phyloP scores from a whole-genome alignment of 2,113 vertebrate genomes.

The Symphodus melops region DNA sequence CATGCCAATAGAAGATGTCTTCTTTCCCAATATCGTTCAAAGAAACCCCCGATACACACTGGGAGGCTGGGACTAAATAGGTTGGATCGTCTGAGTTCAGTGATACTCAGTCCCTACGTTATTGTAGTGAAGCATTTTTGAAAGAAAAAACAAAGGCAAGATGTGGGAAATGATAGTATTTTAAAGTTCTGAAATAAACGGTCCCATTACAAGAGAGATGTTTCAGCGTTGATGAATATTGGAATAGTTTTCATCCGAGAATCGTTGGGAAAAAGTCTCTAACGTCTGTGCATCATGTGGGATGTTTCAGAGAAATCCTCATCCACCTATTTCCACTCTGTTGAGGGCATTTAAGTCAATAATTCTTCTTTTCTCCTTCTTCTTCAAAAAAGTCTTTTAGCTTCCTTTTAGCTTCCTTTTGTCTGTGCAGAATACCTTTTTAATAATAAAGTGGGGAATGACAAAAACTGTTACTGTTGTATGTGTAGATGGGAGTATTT shows the following conservation, averaged over 20 bases:
- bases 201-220: background rate
- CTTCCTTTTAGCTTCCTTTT: conserved; percentile 48
- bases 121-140: too few species aligned
- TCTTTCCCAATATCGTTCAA: background rate
- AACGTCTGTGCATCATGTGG: background rate
- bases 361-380: conserved; percentile 44
- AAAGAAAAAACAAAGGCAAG: background rate
- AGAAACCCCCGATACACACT: background rate
- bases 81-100: background rate
- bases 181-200: conserved; percentile 11
- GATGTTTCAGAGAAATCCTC: background rate
- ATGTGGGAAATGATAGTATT: background rate
- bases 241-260: background rate
- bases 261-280: background rate
- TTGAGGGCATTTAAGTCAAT: conserved; percentile 16
- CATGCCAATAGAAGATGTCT: background rate
- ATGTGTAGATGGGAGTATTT: conserved; percentile 64
- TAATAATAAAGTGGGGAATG: conserved; percentile 71
- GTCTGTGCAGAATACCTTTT: conserved; percentile 55
- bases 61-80: background rate
- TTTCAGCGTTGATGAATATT: conserved; percentile 10
- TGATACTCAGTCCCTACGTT: background rate
- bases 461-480: conserved; percentile 60
- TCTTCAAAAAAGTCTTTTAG: conserved; percentile 36
- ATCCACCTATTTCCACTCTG: conserved; percentile 21